Evolutionary conservation across 2,113 vertebrate genomes (phyloP).

Genomic region (Sinocyclocheilus rhinocerous): DNA sequence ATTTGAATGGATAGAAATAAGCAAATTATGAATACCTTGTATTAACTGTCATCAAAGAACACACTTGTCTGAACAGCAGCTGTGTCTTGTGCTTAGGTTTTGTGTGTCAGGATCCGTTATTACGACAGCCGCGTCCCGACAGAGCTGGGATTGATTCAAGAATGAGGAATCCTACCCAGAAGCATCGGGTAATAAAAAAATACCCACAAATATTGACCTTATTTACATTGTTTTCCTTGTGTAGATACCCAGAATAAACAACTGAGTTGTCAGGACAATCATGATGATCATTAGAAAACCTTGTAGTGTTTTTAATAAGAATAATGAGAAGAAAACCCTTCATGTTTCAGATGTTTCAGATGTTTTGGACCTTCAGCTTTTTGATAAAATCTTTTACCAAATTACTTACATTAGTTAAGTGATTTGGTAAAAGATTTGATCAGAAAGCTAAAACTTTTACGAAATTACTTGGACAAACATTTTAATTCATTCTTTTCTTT

Average conservation of each 20-base stretch:
- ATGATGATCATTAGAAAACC: not conserved
- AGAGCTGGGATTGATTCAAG: slow-evolving; percentile 75
- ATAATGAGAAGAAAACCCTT: not conserved
- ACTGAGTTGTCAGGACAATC: not conserved
- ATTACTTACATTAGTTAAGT: not conserved
- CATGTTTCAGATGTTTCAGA: not conserved
- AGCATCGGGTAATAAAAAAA: slow-evolving; percentile 79
- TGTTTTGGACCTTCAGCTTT: not conserved
- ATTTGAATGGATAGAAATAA: not conserved
- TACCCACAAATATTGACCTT: not conserved
- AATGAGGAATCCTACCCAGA: slow-evolving; percentile 76
- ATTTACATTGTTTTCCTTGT: not conserved
- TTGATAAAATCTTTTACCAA: not conserved
- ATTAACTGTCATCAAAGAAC: not conserved
- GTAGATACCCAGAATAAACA: not conserved
- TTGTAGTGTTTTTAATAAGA: not conserved
- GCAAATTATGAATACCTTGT: not conserved
- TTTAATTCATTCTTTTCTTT: not conserved
- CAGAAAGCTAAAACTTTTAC: not conserved
- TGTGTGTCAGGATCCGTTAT: slow-evolving; percentile 89
- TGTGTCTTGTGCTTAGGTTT: slow-evolving; percentile 77
- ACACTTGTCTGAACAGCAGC: not conserved
- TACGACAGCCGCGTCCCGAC: slow-evolving; percentile 69
- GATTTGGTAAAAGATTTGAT: no score
- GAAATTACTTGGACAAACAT: not conserved